A percentile compares a stretch with the other conserved stretches of the same genome.
Evolutionary conservation across 2,113 vertebrate species (phyloP).

Genomic region (Leucopternis melanops): DNA sequence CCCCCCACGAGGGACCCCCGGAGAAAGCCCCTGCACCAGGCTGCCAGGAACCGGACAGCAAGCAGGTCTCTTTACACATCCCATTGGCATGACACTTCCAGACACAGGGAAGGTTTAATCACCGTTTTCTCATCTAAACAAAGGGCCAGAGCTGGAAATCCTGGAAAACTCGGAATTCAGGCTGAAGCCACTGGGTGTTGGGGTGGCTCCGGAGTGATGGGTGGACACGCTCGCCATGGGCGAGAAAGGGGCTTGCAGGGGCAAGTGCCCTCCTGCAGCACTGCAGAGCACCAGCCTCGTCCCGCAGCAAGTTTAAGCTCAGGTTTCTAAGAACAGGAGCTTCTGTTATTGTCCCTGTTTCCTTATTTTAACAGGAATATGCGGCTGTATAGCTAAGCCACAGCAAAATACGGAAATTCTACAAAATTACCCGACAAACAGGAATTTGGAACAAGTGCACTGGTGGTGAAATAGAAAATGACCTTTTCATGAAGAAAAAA

Average conservation of each 20-base stretch:
- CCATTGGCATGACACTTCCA: rapidly evolving
- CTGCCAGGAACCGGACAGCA: neutral
- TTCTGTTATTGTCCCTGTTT: neutral
- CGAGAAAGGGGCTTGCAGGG: rapidly evolving
- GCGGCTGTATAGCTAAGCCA: neutral
- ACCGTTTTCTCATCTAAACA: neutral
- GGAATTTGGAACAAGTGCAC: neutral
- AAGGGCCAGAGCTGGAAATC: neutral
- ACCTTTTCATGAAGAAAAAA: neutral
- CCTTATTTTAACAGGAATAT: neutral
- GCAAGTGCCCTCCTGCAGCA: neutral
- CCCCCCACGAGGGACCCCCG: neutral
- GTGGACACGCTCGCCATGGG: rapidly evolving
- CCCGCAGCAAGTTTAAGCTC: neutral
- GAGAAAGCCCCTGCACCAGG: neutral
- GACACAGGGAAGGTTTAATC: neutral
- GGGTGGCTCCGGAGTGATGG: neutral
- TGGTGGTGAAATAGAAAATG: neutral
- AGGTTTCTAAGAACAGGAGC: neutral
- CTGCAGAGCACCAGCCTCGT: neutral
- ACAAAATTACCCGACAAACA: neutral
- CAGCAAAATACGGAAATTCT: neutral
- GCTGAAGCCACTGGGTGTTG: neutral
- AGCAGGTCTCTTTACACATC: neutral
- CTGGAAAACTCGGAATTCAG: neutral